Evolutionary conservation across 2,797 vertebrate genomes (phyloP).

Genomic region (Margarornis squamiger): DNA sequence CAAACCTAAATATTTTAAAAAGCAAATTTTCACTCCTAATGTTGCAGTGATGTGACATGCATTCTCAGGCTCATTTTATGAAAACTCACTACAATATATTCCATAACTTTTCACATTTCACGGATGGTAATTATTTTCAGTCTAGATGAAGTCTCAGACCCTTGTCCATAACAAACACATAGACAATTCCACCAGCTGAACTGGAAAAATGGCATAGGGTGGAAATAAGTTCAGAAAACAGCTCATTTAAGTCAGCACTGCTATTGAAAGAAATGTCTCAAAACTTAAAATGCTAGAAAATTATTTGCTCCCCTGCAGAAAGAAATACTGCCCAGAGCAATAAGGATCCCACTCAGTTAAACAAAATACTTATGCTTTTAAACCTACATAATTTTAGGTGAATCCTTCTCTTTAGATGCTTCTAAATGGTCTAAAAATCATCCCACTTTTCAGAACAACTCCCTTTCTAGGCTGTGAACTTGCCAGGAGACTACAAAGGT

Average conservation of each 20-base stretch:
- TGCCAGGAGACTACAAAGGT: neutral
- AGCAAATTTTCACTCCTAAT: neutral
- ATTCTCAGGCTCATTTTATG: neutral
- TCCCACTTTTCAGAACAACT: neutral
- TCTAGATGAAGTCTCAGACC: neutral
- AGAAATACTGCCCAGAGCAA: neutral
- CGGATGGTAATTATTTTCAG: neutral
- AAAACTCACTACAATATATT: neutral
- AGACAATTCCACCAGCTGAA: neutral
- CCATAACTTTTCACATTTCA: neutral
- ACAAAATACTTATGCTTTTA: neutral
- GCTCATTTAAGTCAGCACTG: neutral
- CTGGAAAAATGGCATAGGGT: neutral
- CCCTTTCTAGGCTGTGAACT: neutral
- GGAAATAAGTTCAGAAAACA: neutral
- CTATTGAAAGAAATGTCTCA: neutral
- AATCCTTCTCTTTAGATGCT: neutral
- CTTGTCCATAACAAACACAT: neutral
- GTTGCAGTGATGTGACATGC: neutral
- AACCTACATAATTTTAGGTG: neutral
- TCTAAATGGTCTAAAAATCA: neutral
- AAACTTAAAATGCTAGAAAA: neutral
- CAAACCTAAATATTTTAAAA: neutral
- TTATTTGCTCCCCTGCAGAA: neutral
- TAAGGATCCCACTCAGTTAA: neutral